Conservation (phyloP, 1,140 invertebrate species). For the Penaeus vannamei region DNA sequence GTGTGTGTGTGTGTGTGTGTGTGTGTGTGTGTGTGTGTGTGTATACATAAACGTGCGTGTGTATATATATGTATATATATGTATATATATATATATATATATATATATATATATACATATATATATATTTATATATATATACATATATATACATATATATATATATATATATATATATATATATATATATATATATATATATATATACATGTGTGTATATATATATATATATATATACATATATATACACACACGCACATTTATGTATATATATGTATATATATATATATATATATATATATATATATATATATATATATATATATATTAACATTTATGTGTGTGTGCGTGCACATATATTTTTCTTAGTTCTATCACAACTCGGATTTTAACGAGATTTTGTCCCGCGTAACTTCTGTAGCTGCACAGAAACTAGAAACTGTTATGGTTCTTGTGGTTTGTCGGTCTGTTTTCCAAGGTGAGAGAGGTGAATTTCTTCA, state of each 20-base stretch:
- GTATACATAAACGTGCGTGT: background rate
- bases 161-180: background rate
- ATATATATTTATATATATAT: background rate
- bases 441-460: too few relatives aligned
- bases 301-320: background rate
- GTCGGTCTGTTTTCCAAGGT: too few relatives aligned
- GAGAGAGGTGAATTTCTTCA: too few relatives aligned
- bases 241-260: background rate
- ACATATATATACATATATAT: background rate
- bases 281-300: background rate
- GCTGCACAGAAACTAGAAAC: too few relatives aligned
- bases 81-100: constrained; percentile 16
- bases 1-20: background rate
- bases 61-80: constrained; percentile 6
- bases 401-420: too few relatives aligned
- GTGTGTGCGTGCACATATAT: background rate
- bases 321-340: background rate
- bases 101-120: constrained; percentile 8
- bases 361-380: background rate
- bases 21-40: background rate
- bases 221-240: too few relatives aligned
- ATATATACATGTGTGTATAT: too few relatives aligned
- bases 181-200: background rate
- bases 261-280: background rate
- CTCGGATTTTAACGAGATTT: background rate